Conservation (phyloP, 1,140 invertebrate species). For the Drosophila littoralis region DNA sequence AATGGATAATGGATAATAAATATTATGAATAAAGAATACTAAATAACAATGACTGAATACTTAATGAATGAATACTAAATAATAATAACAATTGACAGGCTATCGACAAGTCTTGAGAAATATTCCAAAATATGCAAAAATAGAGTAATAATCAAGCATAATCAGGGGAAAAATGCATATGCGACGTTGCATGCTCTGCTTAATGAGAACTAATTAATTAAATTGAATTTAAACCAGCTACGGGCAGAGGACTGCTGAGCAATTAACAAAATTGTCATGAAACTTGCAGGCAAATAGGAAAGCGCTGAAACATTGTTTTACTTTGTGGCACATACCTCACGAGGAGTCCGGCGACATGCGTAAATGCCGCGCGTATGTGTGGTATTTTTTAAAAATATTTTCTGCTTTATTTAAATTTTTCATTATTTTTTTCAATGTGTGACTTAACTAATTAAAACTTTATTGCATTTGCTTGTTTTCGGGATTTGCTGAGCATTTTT, state of each 20-base stretch:
- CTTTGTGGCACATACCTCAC: not conserved
- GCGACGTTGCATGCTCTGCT: too few species aligned
- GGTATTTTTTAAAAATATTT: not conserved
- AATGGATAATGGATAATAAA: not conserved
- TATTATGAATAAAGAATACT: not conserved
- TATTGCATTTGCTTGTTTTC: constrained; percentile 57
- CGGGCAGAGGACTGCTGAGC: too few species aligned
- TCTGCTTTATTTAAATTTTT: not conserved
- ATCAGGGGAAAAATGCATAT: too few species aligned
- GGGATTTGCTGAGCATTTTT: not conserved
- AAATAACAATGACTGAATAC: not conserved
- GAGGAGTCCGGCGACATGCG: not conserved
- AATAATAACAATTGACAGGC: too few species aligned
- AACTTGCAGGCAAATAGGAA: too few species aligned
- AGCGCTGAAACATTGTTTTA: not conserved
- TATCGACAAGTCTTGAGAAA: not conserved
- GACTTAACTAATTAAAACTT: constrained; percentile 72
- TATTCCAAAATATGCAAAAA: too few species aligned
- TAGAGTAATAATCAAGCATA: too few species aligned
- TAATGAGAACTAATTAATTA: too few species aligned
- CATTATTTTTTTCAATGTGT: constrained; percentile 1
- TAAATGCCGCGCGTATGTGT: not conserved
- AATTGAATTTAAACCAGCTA: too few species aligned
- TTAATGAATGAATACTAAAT: not conserved
- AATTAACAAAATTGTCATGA: too few species aligned